Evolutionary conservation across 2,888 invertebrate species (phyloP).

Genomic region (Papilio demoleus): DNA sequence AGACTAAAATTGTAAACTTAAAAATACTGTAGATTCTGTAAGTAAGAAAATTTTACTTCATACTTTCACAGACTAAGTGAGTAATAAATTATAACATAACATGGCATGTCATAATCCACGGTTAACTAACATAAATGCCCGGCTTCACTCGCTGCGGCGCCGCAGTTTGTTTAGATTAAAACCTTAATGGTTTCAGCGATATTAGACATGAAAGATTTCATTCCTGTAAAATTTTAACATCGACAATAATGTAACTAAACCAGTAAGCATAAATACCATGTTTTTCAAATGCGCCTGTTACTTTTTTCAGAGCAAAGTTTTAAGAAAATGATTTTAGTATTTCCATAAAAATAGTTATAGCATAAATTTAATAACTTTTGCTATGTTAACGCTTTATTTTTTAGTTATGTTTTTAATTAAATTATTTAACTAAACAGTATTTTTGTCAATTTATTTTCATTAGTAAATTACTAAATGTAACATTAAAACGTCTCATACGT

Average conservation of each 20-base stretch:
- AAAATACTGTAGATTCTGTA: background rate
- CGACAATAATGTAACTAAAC: slow-evolving; percentile 7
- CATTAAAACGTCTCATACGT: too few species aligned
- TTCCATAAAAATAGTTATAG: too few species aligned
- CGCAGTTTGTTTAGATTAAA: slow-evolving; percentile 81
- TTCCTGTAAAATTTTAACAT: slow-evolving; percentile 43
- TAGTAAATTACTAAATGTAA: too few species aligned
- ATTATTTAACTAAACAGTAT: too few species aligned
- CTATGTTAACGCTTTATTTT: background rate
- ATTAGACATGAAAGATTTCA: slow-evolving; percentile 56
- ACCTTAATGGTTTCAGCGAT: slow-evolving; percentile 62
- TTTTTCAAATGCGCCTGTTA: slow-evolving; percentile 21
- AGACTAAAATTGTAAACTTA: background rate
- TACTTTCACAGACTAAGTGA: slow-evolving; percentile 47
- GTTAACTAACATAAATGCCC: slow-evolving; percentile 80
- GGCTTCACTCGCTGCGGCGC: slow-evolving; percentile 53
- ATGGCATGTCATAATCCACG: slow-evolving; percentile 69
- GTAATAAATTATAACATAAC: slow-evolving; percentile 73
- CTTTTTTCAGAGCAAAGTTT: slow-evolving; percentile 19
- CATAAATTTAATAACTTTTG: too few species aligned
- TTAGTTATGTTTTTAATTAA: too few species aligned
- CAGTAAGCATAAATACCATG: background rate
- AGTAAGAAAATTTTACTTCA: slow-evolving; percentile 30
- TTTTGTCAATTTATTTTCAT: too few species aligned
- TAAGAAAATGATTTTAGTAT: background rate